Evolutionary conservation across 2,797 vertebrate species (phyloP).

Genomic region (Mormyrops boulengeri): DNA sequence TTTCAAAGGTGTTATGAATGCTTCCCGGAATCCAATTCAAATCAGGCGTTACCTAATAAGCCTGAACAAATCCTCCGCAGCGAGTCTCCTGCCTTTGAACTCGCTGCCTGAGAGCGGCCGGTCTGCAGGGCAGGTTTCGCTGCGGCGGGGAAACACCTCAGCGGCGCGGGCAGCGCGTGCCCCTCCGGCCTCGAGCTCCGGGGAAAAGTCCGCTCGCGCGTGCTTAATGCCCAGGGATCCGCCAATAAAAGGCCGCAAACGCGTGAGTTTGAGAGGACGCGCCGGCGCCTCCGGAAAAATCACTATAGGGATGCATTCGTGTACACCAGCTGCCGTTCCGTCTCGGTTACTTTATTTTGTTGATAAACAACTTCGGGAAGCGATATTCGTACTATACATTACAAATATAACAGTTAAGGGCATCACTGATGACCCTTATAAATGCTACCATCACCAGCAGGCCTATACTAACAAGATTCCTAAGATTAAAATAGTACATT

Average conservation of each 20-base stretch:
- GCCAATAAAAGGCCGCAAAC: constrained; percentile 17
- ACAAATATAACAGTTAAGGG: neutral
- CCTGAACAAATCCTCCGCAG: constrained; percentile 72
- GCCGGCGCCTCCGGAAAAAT: constrained; percentile 3
- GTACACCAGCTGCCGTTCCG: neutral
- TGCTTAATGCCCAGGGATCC: constrained; percentile 15
- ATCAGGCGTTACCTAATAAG: constrained; percentile 75
- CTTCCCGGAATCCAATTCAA: constrained; percentile 73
- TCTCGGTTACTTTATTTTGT: neutral
- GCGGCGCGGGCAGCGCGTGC: constrained; percentile 28
- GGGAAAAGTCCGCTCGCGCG: constrained; percentile 2
- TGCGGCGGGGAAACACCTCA: constrained; percentile 49
- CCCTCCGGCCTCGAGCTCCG: neutral
- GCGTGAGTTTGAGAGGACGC: constrained; percentile 3
- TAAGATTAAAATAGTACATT: neutral
- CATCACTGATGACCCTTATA: neutral
- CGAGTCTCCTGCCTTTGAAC: constrained; percentile 71
- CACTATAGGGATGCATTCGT: constrained; percentile 1
- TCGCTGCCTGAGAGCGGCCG: constrained; percentile 54
- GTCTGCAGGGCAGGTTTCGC: constrained; percentile 72
- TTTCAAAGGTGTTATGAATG: constrained; percentile 73
- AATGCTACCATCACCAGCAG: neutral
- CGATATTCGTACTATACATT: neutral
- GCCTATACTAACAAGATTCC: neutral
- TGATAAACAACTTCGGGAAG: neutral